Evolutionary conservation across 1,140 invertebrate species (phyloP).

Genomic region (Dendroctonus valens): DNA sequence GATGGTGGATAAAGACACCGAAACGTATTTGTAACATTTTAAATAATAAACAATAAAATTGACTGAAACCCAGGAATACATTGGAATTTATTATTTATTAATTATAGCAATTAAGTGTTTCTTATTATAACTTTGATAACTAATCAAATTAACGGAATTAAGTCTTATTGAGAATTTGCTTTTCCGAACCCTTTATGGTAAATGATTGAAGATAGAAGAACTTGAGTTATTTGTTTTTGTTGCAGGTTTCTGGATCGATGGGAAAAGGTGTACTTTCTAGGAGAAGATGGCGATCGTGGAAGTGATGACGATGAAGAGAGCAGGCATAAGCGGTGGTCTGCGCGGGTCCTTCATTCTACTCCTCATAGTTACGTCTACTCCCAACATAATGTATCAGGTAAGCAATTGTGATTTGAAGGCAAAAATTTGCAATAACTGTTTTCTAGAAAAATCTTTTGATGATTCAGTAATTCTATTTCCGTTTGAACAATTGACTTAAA

Average conservation of each 20-base stretch:
- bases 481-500: no score
- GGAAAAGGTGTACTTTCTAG: slow-evolving; percentile 81
- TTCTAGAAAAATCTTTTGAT: neutral
- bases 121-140: no score
- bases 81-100: no score
- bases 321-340: slow-evolving; percentile 66
- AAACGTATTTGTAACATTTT: no score
- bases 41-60: no score
- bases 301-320: slow-evolving; percentile 75
- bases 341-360: slow-evolving; percentile 67
- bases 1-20: no score
- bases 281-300: slow-evolving; percentile 75
- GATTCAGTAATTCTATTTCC: neutral
- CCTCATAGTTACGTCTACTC: slow-evolving; percentile 79
- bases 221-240: slow-evolving; percentile 42
- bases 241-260: slow-evolving; percentile 76
- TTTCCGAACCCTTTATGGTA: no score
- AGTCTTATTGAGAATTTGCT: no score
- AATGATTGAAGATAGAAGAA: neutral
- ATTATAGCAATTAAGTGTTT: no score
- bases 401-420: slow-evolving; percentile 33
- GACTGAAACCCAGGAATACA: no score
- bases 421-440: neutral
- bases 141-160: no score
- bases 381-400: slow-evolving; percentile 78